phyloP scores from a whole-genome alignment of 2,888 invertebrate species.

The Geotrupes spiniger region DNA sequence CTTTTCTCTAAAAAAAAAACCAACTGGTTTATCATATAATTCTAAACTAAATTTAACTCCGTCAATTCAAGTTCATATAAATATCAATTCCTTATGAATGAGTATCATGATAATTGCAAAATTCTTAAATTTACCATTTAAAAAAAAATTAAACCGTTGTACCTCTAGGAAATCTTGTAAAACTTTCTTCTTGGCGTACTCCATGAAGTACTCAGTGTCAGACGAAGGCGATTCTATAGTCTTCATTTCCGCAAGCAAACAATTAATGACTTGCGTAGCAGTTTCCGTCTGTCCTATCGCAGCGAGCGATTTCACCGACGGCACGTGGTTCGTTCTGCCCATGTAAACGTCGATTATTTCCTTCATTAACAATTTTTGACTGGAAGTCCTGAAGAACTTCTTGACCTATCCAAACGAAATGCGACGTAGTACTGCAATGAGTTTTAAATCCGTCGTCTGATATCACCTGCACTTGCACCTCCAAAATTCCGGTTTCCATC shows the following conservation, averaged over 20 bases:
- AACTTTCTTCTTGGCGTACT: slow-evolving; percentile 4
- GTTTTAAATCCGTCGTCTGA: not conserved
- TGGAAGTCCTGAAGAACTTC: not conserved
- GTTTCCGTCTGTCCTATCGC: slow-evolving; percentile 6
- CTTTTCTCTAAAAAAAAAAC: too few relatives aligned
- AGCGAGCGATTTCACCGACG: slow-evolving; percentile 8
- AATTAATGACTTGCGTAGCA: slow-evolving; percentile 12
- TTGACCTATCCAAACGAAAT: slow-evolving; percentile 3
- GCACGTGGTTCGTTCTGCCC: not conserved
- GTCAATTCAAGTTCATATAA: too few relatives aligned
- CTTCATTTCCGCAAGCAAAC: slow-evolving; percentile 9
- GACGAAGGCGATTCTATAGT: not conserved
- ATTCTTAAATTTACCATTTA: not conserved
- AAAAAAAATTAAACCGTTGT: not conserved
- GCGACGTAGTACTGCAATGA: not conserved
- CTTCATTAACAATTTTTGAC: slow-evolving; percentile 3
- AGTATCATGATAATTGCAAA: not conserved
- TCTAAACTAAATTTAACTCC: too few relatives aligned
- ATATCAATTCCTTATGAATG: not conserved
- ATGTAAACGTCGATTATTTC: slow-evolving; percentile 8
- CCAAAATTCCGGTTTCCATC: too few relatives aligned
- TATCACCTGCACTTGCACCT: not conserved
- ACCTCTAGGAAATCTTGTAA: slow-evolving; percentile 9
- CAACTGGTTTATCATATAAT: too few relatives aligned
- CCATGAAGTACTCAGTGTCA: not conserved